Evolutionary conservation across 1,140 invertebrate species (phyloP).

Genomic region (Drosophila virilis): DNA sequence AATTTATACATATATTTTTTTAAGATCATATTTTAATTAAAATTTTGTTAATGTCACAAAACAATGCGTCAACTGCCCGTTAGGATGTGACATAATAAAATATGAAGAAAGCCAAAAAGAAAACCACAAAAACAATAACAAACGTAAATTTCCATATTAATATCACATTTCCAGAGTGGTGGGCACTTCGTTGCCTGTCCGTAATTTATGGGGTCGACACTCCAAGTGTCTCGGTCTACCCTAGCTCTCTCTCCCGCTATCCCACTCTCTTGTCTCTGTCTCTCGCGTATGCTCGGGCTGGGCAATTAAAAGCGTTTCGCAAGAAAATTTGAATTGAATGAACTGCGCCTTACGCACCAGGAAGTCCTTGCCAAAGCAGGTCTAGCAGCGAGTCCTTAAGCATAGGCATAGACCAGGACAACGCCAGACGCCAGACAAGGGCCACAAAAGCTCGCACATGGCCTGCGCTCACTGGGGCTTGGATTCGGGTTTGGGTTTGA

Average conservation of each 20-base stretch:
- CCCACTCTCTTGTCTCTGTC: too few species aligned
- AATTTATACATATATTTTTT: conserved; percentile 31
- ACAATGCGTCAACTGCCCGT: background rate
- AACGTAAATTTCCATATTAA: conserved; percentile 58
- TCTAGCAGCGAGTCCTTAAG: conserved; percentile 50
- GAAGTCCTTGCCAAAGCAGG: conserved; percentile 59
- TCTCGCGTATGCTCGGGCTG: background rate
- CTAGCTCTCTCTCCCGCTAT: background rate
- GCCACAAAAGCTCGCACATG: conserved; percentile 49
- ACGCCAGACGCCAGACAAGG: conserved; percentile 37
- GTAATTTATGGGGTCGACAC: conserved; percentile 62
- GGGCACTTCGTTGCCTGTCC: conserved; percentile 48
- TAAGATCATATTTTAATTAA: conserved; percentile 71
- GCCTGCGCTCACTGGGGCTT: conserved; percentile 2
- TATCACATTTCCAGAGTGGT: conserved; percentile 52
- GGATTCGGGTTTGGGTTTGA: background rate
- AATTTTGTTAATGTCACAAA: conserved; percentile 47
- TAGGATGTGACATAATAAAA: conserved; percentile 22
- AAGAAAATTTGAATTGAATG: conserved; percentile 80
- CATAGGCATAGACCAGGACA: conserved; percentile 42
- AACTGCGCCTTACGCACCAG: conserved; percentile 77
- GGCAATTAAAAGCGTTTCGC: conserved; percentile 56
- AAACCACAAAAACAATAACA: conserved; percentile 32
- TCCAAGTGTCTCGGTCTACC: background rate
- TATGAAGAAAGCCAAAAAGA: conserved; percentile 4